Percentiles rank a stretch among this genome's conserved stretches.
phyloP scores from a whole-genome alignment of 2,888 invertebrate species.

The Zeuzera pyrina region DNA sequence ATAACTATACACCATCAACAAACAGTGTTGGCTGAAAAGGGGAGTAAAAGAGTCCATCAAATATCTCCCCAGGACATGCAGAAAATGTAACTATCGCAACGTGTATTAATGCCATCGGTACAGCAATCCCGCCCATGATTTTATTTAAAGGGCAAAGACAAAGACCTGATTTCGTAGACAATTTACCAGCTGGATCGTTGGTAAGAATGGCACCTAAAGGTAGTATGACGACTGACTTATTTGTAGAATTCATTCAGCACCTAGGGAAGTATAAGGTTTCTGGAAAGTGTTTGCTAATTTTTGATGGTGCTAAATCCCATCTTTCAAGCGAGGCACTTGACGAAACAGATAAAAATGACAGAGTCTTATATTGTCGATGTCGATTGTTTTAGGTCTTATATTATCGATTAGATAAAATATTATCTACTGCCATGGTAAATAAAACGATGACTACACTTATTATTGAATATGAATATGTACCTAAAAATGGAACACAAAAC shows the following conservation, averaged over 20 bases:
- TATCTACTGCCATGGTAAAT: too few relatives aligned
- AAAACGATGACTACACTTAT: too few relatives aligned
- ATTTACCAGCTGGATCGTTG: constrained; percentile 13
- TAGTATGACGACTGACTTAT: constrained; percentile 6
- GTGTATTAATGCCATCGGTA: constrained; percentile 11
- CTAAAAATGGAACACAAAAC: too few relatives aligned
- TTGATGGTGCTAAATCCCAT: constrained; percentile 6
- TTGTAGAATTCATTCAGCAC: constrained; percentile 6
- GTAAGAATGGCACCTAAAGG: constrained; percentile 7
- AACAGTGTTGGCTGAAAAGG: constrained; percentile 7
- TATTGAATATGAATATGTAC: too few relatives aligned
- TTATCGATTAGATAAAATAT: too few relatives aligned
- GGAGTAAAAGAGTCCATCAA: constrained; percentile 10
- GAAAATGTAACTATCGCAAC: constrained; percentile 11
- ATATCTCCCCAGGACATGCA: constrained; percentile 10
- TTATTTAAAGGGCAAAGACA: constrained; percentile 8
- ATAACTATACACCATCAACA: constrained; percentile 8
- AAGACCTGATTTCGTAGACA: constrained; percentile 9
- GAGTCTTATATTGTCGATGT: constrained; percentile 4
- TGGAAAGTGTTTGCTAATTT: constrained; percentile 5
- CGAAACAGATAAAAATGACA: constrained; percentile 4
- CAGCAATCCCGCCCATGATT: constrained; percentile 10
- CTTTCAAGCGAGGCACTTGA: constrained; percentile 1
- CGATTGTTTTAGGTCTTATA: too few relatives aligned
- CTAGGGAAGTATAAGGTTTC: constrained; percentile 2